Base-by-base conservation (phyloP, 2,888 invertebrate species). In the Plebejus argus region DNA sequence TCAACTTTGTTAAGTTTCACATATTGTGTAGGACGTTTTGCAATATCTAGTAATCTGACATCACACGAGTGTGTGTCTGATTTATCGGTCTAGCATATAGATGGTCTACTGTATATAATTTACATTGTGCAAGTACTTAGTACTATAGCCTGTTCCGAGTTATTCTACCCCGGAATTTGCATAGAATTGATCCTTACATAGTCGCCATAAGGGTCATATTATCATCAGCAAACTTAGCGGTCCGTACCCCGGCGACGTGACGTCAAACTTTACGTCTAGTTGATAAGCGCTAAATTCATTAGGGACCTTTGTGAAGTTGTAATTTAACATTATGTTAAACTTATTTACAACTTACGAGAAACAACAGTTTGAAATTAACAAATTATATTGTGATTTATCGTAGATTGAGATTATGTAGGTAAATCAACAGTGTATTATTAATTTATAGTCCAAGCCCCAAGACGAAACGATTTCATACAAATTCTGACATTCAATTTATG, bases 281-380 rank as follows among this genome's bases (percentile, higher is more conserved):
- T 71, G 71, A 71, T n/a, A 39, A 71, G 71, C 71, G 35, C 20
- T 71, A 39, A 71, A 71, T 71, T 35, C 71, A 71, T 71, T 39
- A 71, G 71, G 71, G 71, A 15, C 70, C 71, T 35, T 35, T 71
- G 39, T 71, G 39, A 71, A 53, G 10, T 39, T 39, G n/a, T 39
- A 71, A 71, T 39, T n/a, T 10, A 10, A 39, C 71, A 39, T 71
- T 71, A 39, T 71, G 71, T 10, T n/a, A 3, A 71, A 71, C 71
- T 39, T 61, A 23, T 20, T 23, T 61, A 61, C 23, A 20, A 23
- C 23, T 58, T 20, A 8, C n/a, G 2, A n/a, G 71, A 39, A n/a
- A 71, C 20, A 39, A 71, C 39, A 71, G 39, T 35, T 35, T 8
- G 8, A 35, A 20, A 71, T 39, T n/a, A 39, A 71, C 39, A 5